Percentiles rank a stretch among this genome's conserved stretches.
These are phyloP conservation scores for Danio tinwini DNA, from an alignment of 2,797 vertebrate species.

Conservation along the genomic window DNA sequence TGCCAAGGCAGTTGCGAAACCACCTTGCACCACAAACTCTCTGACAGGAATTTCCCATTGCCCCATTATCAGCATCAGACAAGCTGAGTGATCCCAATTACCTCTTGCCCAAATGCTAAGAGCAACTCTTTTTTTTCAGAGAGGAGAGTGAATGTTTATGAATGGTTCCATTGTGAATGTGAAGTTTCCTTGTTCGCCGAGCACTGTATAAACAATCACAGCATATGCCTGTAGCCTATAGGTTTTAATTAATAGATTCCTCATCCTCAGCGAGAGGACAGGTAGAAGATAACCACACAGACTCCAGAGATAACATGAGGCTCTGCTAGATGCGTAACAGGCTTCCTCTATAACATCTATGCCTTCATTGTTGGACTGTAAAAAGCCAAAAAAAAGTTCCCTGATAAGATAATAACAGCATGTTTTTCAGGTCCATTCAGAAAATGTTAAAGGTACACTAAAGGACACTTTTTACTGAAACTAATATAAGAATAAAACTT, in stretches of 20 bases:
- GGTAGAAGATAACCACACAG: slow-evolving; percentile 67
- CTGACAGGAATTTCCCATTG: slow-evolving; percentile 87
- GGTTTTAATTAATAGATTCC: slow-evolving; percentile 80
- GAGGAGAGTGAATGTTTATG: slow-evolving; percentile 73
- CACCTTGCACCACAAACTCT: slow-evolving; percentile 66
- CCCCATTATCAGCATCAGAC: slow-evolving; percentile 86
- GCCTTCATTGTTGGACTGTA: slow-evolving; percentile 28
- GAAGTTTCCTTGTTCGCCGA: slow-evolving; percentile 68
- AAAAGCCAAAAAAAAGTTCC: background rate
- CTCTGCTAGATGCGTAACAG: slow-evolving; percentile 15
- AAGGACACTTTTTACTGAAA: background rate
- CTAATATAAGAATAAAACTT: background rate
- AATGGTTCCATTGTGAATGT: slow-evolving; percentile 80
- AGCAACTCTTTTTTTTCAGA: slow-evolving; percentile 71
- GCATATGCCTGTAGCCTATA: slow-evolving; percentile 62
- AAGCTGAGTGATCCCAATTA: slow-evolving; percentile 87
- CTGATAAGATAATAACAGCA: background rate
- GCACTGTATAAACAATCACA: slow-evolving; percentile 71
- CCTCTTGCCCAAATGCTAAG: slow-evolving; percentile 83
- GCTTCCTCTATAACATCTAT: slow-evolving; percentile 29
- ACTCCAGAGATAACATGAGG: slow-evolving; percentile 30
- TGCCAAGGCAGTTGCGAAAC: slow-evolving; percentile 84
- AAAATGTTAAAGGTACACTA: background rate
- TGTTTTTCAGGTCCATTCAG: background rate
- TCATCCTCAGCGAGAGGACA: slow-evolving; percentile 69